These are phyloP conservation scores for Drosophila bocki DNA, from an alignment of 1,140 invertebrate genomes.

Conservation along the genomic window DNA sequence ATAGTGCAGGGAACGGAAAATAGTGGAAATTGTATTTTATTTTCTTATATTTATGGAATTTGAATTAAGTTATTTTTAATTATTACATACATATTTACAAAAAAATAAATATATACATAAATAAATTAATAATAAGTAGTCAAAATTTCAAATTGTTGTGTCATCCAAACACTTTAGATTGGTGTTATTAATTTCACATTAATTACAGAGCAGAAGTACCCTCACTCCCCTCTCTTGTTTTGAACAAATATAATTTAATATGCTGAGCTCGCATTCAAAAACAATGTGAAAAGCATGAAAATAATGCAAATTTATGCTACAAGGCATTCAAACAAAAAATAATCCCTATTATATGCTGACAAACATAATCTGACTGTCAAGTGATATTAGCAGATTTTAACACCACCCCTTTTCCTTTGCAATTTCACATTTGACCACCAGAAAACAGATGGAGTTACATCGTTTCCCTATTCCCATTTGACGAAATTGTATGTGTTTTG, in stretches of 20 bases:
- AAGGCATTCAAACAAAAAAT: background rate
- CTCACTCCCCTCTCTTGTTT: background rate
- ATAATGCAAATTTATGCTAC: conserved; percentile 14
- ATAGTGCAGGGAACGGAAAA: background rate
- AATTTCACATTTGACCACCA: conserved; percentile 10
- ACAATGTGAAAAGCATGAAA: background rate
- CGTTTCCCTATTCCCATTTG: conserved; percentile 1
- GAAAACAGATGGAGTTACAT: conserved; percentile 19
- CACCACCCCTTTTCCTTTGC: background rate
- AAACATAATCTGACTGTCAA: conserved; percentile 32
- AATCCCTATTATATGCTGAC: conserved; percentile 13
- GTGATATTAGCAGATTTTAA: conserved; percentile 25
- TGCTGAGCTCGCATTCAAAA: background rate
- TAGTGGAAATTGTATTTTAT: background rate
- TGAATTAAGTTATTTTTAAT: background rate
- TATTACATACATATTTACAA: background rate
- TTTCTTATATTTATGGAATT: background rate
- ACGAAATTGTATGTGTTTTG: conserved; percentile 10
- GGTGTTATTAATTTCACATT: background rate
- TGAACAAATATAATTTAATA: background rate
- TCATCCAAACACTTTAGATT: background rate
- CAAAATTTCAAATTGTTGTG: too few relatives aligned
- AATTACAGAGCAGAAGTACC: background rate
- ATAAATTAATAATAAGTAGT: too few relatives aligned
- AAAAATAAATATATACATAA: background rate